Evolutionary conservation across 1,140 invertebrate genomes (phyloP).

Genomic region (Papilio aristodemus): DNA sequence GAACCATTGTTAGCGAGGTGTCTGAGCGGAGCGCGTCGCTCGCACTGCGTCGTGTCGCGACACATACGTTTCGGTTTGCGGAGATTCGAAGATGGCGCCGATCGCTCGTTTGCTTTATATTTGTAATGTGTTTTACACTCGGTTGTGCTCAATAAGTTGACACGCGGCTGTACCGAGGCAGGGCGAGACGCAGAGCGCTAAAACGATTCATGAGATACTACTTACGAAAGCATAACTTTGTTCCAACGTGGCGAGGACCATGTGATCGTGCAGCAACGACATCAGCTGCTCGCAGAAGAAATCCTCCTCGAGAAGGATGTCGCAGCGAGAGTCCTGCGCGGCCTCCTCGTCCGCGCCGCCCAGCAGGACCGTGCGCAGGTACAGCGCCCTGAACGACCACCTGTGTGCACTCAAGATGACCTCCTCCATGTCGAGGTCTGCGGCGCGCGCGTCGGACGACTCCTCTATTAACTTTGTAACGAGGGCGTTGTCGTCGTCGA

Average conservation of each 20-base stretch:
- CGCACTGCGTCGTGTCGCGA: too few species aligned
- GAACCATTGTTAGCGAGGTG: too few species aligned
- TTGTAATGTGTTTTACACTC: too few species aligned
- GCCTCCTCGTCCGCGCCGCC: slow-evolving; percentile 29
- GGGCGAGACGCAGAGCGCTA: too few species aligned
- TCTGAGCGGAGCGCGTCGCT: too few species aligned
- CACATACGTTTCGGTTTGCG: too few species aligned
- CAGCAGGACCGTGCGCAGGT: slow-evolving; percentile 43
- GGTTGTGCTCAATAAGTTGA: too few species aligned
- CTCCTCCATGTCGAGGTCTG: slow-evolving; percentile 37
- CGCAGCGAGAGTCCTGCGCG: slow-evolving; percentile 31
- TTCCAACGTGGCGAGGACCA: slow-evolving; percentile 42
- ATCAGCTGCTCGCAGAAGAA: slow-evolving; percentile 43
- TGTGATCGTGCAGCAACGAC: slow-evolving; percentile 46
- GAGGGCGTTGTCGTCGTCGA: slow-evolving; percentile 44
- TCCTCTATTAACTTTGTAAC: slow-evolving; percentile 38
- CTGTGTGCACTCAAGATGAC: slow-evolving; percentile 38
- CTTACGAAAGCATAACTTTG: slow-evolving; percentile 62
- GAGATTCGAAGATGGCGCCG: too few species aligned
- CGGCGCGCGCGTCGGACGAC: not conserved
- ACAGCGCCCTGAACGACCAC: slow-evolving; percentile 44
- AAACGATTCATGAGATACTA: slow-evolving; percentile 30
- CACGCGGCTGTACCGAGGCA: too few species aligned
- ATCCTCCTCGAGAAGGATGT: slow-evolving; percentile 36
- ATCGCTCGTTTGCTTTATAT: too few species aligned